phyloP scores from a whole-genome alignment of 92 coral and sea anemone genomes.

The Epizoanthus ramosus region DNA sequence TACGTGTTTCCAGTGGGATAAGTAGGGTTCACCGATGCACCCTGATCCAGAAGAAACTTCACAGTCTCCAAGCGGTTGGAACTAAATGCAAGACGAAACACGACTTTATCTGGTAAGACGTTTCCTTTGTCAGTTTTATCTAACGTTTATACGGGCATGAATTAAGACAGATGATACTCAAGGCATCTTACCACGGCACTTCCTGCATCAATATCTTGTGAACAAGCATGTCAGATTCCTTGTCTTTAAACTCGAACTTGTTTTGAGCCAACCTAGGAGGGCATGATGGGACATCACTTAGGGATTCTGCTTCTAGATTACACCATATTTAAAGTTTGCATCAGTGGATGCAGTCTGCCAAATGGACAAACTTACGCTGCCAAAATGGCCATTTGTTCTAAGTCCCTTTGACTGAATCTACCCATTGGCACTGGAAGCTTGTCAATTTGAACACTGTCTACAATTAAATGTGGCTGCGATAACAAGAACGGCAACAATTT shows the following conservation, averaged over 20 bases:
- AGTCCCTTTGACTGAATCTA: no score
- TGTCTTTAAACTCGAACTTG: conserved; percentile 74
- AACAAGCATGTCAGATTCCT: conserved; percentile 82
- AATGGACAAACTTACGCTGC: no score
- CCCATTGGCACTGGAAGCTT: no score
- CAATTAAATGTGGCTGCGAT: no score
- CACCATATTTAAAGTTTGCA: no score
- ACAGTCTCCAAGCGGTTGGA: conserved; percentile 73
- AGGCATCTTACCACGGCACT: conserved; percentile 76
- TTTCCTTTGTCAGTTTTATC: background rate
- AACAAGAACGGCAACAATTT: no score
- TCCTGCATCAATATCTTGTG: conserved; percentile 88
- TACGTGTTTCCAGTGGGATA: conserved; percentile 92
- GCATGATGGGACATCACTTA: background rate
- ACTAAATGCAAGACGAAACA: conserved; percentile 24
- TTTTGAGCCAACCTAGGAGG: conserved; percentile 69
- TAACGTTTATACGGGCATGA: background rate
- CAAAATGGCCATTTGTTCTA: no score
- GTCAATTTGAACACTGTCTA: no score
- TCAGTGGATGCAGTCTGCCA: no score
- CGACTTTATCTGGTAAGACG: background rate
- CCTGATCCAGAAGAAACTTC: conserved; percentile 74
- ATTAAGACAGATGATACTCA: background rate
- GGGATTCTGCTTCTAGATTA: background rate
- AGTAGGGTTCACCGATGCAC: conserved; percentile 82